Base-by-base conservation (phyloP, 1,140 invertebrate species). In the Pachypeltis micranthus region DNA sequence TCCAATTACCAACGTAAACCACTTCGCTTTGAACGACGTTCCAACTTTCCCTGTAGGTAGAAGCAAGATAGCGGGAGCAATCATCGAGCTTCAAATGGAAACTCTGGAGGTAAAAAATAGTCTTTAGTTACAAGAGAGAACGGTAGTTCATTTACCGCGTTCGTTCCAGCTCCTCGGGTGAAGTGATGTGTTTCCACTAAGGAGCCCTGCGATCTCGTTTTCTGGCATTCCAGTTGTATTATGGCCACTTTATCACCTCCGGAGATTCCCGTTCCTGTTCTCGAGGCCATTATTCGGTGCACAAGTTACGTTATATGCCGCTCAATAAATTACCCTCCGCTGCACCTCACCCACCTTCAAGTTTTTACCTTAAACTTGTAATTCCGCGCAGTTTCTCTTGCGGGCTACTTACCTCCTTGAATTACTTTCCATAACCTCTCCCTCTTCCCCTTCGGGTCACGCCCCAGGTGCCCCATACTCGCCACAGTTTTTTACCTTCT, bases 371-470 rank as follows among this genome's bases (percentile, higher is more conserved):
- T 51, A 21, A 51, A 51, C 47, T 21, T 21, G 47, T 51, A 51
- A 51, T 51, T 10, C 47, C 21, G n/a, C 19, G 10, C 21, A 21
- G 47, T 51, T 51, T 51, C 47, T 51, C 47, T 21, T 10, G 7
- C 34, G 34, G n/a, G 34, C 34, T 7, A n/a, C 34, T 39, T 39
- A 39, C 34, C 21, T n/a, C n/a, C 47, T 21, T 16, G 47, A 51
- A 51, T 51, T 51, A 51, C 47, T 51, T 51, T 51, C 47, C 47
- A 51, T 51, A 51, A 51, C 47, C 47, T 4, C 47, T 21, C 47
- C 47, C 47, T 16, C n/a, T n/a, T n/a, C n/a, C n/a, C n/a, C n/a
- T n/a, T n/a, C n/a, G n/a, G n/a, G n/a, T n/a, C n/a, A 21, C 12
- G 47, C 47, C 47, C 23, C 47, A 51, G 47, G 47, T 51, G 47